Evolutionary conservation across 2,888 invertebrate species (phyloP).

Genomic region (Lydus trimaculatus): DNA sequence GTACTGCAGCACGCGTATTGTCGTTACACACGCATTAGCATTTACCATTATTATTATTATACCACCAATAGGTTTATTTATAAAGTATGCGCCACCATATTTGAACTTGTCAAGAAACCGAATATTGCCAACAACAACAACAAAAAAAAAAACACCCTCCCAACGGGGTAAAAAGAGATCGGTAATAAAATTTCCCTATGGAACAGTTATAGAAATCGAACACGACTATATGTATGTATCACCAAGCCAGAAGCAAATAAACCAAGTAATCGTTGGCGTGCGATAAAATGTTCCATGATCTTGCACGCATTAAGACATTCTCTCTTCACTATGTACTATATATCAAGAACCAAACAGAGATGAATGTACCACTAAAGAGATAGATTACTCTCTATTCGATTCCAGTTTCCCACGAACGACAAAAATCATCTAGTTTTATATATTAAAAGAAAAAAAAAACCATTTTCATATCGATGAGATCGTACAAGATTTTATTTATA

Average conservation of each 20-base stretch:
- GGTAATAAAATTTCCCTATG: slow-evolving; percentile 20
- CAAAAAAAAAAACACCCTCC: neutral
- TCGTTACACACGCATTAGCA: slow-evolving; percentile 41
- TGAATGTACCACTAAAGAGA: neutral
- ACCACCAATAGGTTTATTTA: neutral
- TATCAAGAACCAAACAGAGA: neutral
- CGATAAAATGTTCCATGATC: slow-evolving; percentile 42
- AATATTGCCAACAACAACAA: neutral
- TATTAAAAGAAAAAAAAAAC: no score
- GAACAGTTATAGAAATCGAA: slow-evolving; percentile 34
- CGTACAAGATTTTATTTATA: neutral
- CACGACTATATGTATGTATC: slow-evolving; percentile 23
- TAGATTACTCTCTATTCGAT: neutral
- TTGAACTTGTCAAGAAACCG: neutral
- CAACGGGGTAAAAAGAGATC: neutral
- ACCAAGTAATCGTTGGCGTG: slow-evolving; percentile 43
- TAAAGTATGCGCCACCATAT: neutral
- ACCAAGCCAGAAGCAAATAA: slow-evolving; percentile 34
- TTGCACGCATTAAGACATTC: slow-evolving; percentile 41
- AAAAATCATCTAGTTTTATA: neutral
- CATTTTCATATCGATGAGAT: neutral
- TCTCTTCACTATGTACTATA: neutral
- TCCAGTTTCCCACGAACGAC: slow-evolving; percentile 5
- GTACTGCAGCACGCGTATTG: slow-evolving; percentile 37
- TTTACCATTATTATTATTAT: slow-evolving; percentile 3